Evolutionary conservation across 2,113 vertebrate genomes (phyloP), one percentile per base, ranked within the genome.

Genomic region (Clupea harengus): DNA sequence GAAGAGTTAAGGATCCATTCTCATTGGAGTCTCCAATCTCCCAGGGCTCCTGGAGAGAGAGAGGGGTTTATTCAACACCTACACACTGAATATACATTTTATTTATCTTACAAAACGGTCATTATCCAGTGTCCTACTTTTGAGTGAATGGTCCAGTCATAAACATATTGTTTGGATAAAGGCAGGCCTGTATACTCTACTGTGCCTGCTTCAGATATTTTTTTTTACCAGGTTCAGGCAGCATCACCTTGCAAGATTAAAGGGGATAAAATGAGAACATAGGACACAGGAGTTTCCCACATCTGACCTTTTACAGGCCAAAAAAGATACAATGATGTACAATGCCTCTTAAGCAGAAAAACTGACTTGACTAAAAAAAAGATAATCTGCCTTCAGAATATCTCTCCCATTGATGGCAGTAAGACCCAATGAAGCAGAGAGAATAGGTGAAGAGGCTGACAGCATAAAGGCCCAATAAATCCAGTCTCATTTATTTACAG

Each of bases 1-100:
- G 25, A 67, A 67, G 64, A 67, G 64, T 67, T 67, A 67, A 64
- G 81, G 67, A 75, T 64, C 45, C 81, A 81, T 46, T 49, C 67
- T 75, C 45, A 86, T 50, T 82, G 57, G 54, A 72, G 28, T 67
- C 64, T 67, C 64, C 20, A 11, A 10, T 67, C 64, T 67, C 9
- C 6, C 8, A 2, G 9, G 2, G 57, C n/a, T 67, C 64, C 64
- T 67, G 64, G n/a, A 67, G 64, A 28, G n/a, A 67, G 64, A 67
- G 64, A 67, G 64, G 9, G 22, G 25, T 25, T 28, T 28, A 28
- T 67, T 28, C 28, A 67, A 67, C 64, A 67, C 64, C 64, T 67
- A 67, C 64, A 67, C n/a, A 67, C 6, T 39, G 2, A 28, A 10
- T 8, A 28, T 2, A 67, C n/a, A 28, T 25, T n/a, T 67, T 67